Percentiles rank a stretch among this genome's conserved stretches.
These are phyloP conservation scores for Myrmecobius fasciatus DNA, from an alignment of 2,113 vertebrate genomes.

Conservation along the genomic window DNA sequence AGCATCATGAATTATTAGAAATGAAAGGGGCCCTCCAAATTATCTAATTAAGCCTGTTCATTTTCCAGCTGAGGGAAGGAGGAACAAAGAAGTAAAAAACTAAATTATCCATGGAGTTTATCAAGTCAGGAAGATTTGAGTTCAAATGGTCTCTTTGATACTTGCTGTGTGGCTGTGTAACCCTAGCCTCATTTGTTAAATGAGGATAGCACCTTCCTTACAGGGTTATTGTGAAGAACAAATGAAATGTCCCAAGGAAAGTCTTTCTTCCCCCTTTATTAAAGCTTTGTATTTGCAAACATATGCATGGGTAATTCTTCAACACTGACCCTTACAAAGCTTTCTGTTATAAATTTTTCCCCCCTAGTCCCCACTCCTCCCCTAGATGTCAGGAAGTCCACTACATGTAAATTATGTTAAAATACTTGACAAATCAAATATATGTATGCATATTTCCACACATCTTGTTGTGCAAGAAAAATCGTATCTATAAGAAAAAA, in stretches of 20 bases:
- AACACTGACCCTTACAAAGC: too few species aligned
- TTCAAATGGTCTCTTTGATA: not conserved
- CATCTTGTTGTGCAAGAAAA: too few species aligned
- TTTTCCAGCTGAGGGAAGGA: not conserved
- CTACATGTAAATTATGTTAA: too few species aligned
- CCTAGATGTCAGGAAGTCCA: too few species aligned
- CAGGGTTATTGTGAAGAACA: not conserved
- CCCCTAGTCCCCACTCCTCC: too few species aligned
- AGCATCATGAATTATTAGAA: not conserved
- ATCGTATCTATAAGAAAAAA: too few species aligned
- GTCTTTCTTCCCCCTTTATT: too few species aligned
- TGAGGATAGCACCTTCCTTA: not conserved
- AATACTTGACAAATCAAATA: too few species aligned
- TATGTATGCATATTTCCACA: too few species aligned
- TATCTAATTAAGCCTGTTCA: not conserved
- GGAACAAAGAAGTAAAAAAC: not conserved
- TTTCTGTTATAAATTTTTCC: too few species aligned
- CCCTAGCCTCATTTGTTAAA: not conserved
- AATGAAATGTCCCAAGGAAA: not conserved
- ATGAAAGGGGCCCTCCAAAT: not conserved
- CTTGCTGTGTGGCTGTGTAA: not conserved
- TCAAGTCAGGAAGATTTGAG: not conserved
- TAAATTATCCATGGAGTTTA: not conserved
- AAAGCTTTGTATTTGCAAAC: too few species aligned
- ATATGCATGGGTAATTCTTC: too few species aligned